Evolutionary conservation across 2,888 invertebrate species (phyloP).

Genomic region (Onthophagus sagittarius): DNA sequence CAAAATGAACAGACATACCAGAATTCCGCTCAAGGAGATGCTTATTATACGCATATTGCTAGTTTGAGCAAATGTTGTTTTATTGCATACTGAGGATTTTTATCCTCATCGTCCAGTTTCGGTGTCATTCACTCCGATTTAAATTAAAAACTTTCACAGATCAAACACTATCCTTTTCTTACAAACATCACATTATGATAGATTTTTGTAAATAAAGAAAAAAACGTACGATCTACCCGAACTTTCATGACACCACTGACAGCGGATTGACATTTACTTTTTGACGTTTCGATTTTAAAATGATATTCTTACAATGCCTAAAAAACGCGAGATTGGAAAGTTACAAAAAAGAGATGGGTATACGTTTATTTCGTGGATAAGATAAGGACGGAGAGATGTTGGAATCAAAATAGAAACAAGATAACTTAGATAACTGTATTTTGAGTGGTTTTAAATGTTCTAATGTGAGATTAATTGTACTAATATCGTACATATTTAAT

Average conservation of each 20-base stretch:
- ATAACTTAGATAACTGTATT: no score
- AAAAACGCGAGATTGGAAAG: no score
- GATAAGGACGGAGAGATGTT: no score
- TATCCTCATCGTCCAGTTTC: constrained; percentile 28
- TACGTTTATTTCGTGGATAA: no score
- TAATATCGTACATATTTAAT: no score
- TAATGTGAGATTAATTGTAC: no score
- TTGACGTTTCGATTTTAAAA: neutral
- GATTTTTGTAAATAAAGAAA: constrained; percentile 16
- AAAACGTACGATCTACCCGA: no score
- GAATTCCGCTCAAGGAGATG: constrained; percentile 42
- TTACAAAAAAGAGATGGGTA: no score
- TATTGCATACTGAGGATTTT: constrained; percentile 27
- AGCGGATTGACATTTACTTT: constrained; percentile 19
- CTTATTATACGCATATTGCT: constrained; percentile 45
- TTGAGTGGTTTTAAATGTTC: no score
- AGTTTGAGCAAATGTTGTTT: constrained; percentile 27
- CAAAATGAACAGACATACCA: constrained; percentile 44
- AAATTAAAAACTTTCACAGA: neutral
- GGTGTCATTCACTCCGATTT: constrained; percentile 23
- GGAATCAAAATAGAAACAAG: no score
- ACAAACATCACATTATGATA: constrained; percentile 18
- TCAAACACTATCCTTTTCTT: neutral
- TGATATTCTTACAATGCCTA: no score
- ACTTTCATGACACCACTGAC: constrained; percentile 8